phyloP scores from a whole-genome alignment of 2,113 vertebrate species.

The Indri indri region DNA sequence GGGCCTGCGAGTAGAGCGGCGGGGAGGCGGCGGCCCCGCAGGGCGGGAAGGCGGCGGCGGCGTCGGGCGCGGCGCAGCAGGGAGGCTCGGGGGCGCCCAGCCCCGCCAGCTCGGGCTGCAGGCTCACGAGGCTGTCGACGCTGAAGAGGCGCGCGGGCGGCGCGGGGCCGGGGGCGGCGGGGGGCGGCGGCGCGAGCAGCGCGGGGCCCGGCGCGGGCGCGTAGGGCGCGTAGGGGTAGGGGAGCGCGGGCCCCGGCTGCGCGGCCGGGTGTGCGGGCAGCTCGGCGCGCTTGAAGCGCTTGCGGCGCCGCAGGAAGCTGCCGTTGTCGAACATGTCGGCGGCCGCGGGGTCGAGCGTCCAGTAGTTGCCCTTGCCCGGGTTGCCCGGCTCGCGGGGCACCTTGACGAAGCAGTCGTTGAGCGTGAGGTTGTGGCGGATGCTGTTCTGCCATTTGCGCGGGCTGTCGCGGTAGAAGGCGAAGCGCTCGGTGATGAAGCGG shows the following conservation, averaged over 20 bases:
- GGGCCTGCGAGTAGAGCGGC: slow-evolving; percentile 47
- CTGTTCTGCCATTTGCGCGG: slow-evolving; percentile 94
- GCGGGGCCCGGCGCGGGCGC: slow-evolving; percentile 44
- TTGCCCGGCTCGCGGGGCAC: slow-evolving; percentile 92
- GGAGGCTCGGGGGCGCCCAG: slow-evolving; percentile 86
- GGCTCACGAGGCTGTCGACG: slow-evolving; percentile 92
- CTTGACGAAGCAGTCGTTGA: slow-evolving; percentile 91
- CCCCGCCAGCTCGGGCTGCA: slow-evolving; percentile 61
- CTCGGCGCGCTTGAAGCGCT: slow-evolving; percentile 96
- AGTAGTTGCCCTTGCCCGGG: slow-evolving; percentile 96
- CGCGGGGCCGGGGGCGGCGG: background rate
- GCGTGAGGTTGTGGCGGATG: slow-evolving; percentile 90
- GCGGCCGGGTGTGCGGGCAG: slow-evolving; percentile 70
- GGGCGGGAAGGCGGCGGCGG: slow-evolving; percentile 81
- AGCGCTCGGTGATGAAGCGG: slow-evolving; percentile 97
- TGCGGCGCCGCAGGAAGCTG: slow-evolving; percentile 95
- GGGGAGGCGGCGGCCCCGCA: slow-evolving; percentile 77
- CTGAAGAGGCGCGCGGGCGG: slow-evolving; percentile 92
- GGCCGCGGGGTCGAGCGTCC: slow-evolving; percentile 94
- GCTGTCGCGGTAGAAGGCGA: slow-evolving; percentile 97
- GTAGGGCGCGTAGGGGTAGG: slow-evolving; percentile 67
- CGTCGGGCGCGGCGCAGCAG: slow-evolving; percentile 88
- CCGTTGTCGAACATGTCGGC: slow-evolving; percentile 99
- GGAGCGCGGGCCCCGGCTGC: background rate
- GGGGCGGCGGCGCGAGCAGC: slow-evolving; percentile 67